Percentiles rank a stretch among this genome's conserved stretches.
phyloP scores from a whole-genome alignment of 2,113 vertebrate genomes.

The Lepisosteus oculatus region DNA sequence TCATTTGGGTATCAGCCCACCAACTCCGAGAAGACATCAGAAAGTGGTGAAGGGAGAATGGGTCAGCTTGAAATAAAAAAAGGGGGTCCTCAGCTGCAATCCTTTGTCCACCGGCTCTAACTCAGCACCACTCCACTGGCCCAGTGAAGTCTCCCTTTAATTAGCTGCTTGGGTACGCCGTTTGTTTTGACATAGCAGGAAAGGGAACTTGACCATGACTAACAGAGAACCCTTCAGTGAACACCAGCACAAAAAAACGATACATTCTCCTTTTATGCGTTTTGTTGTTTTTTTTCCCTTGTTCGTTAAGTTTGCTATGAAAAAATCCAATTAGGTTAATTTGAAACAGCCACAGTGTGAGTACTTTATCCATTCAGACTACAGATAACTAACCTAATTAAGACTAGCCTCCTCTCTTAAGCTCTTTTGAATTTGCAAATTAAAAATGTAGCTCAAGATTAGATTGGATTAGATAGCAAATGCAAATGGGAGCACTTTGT shows the following conservation, averaged over 20 bases:
- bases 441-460: slow-evolving; percentile 57
- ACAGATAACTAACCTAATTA: slow-evolving; percentile 73
- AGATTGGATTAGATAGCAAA: slow-evolving; percentile 61
- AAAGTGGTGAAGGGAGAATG: neutral
- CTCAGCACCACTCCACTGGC: slow-evolving; percentile 11
- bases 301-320: slow-evolving; percentile 58
- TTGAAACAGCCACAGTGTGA: slow-evolving; percentile 57
- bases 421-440: slow-evolving; percentile 58
- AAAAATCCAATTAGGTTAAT: slow-evolving; percentile 70
- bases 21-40: neutral
- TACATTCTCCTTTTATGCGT: neutral
- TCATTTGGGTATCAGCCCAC: neutral
- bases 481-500: slow-evolving; percentile 49
- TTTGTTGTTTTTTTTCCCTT: slow-evolving; percentile 25
- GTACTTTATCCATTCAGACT: slow-evolving; percentile 60
- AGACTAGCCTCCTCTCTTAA: slow-evolving; percentile 50
- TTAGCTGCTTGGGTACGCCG: slow-evolving; percentile 34
- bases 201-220: slow-evolving; percentile 58
- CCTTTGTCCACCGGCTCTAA: neutral
- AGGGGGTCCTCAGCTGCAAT: neutral
- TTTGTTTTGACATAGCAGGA: slow-evolving; percentile 47
- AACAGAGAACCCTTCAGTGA: slow-evolving; percentile 41
- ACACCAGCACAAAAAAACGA: neutral
- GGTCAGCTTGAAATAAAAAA: neutral
- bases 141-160: slow-evolving; percentile 35